phyloP scores from a whole-genome alignment of 2,888 invertebrate species.

The Eupithecia vulgata region DNA sequence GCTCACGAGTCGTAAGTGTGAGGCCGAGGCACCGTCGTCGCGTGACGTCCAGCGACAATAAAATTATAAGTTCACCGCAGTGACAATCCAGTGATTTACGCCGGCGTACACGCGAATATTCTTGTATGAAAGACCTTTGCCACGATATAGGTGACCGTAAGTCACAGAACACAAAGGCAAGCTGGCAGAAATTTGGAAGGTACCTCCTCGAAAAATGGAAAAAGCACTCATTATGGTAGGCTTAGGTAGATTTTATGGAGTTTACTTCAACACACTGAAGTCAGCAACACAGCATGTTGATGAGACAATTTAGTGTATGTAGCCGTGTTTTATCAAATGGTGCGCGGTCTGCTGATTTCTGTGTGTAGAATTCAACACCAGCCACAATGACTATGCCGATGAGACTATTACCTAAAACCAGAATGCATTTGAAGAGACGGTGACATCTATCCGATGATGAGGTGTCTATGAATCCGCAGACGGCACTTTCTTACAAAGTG shows the following conservation, averaged over 20 bases:
- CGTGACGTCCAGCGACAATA: conserved; percentile 83
- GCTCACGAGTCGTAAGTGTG: conserved; percentile 27
- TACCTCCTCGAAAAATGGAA: too few relatives aligned
- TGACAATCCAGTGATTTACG: conserved; percentile 84
- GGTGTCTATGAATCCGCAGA: too few relatives aligned
- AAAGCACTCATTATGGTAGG: too few relatives aligned
- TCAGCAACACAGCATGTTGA: not conserved
- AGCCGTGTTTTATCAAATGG: too few relatives aligned
- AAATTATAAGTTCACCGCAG: conserved; percentile 83
- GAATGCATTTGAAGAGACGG: too few relatives aligned
- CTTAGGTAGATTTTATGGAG: not conserved
- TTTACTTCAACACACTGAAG: not conserved
- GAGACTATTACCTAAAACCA: too few relatives aligned
- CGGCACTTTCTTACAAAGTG: too few relatives aligned
- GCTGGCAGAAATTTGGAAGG: not conserved
- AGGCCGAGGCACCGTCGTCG: conserved; percentile 50
- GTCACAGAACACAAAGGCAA: not conserved
- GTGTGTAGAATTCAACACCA: too few relatives aligned
- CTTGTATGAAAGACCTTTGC: conserved; percentile 70
- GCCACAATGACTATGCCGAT: too few relatives aligned
- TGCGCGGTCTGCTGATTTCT: too few relatives aligned
- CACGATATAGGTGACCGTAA: conserved; percentile 29
- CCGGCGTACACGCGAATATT: conserved; percentile 81
- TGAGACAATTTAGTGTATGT: not conserved
- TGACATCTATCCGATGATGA: too few relatives aligned